Conservation (phyloP, 2,113 vertebrate species). For the Excalfactoria chinensis region DNA sequence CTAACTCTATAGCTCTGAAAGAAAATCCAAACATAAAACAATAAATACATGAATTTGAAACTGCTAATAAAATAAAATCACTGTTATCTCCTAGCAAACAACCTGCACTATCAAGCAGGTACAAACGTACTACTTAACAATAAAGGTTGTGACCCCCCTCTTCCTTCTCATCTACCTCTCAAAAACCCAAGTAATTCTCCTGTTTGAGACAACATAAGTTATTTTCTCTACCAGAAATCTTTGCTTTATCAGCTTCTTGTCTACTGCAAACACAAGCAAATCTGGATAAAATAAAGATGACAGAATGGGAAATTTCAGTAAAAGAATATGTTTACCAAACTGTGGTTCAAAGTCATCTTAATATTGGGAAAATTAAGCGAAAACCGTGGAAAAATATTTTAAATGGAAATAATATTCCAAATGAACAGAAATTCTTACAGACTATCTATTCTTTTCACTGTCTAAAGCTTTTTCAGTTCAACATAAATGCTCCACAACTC, state of each 20-base stretch:
- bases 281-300: neutral
- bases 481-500: neutral
- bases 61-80: neutral
- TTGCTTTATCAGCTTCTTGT: neutral
- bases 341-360: neutral
- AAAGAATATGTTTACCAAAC: neutral
- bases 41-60: neutral
- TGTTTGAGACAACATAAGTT: neutral
- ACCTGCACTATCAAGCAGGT: neutral
- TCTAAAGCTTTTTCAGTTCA: neutral
- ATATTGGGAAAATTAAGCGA: neutral
- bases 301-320: neutral
- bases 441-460: neutral
- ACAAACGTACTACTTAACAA: neutral
- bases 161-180: neutral
- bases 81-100: neutral
- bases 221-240: neutral
- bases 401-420: neutral
- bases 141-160: neutral
- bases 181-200: neutral
- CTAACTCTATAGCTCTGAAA: constrained; percentile 33
- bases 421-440: neutral
- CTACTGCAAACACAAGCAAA: constrained; percentile 1
- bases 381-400: neutral
- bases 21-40: constrained; percentile 21